Conservation (phyloP, 2,113 vertebrate genomes). For the Rhadina sibilatrix region DNA sequence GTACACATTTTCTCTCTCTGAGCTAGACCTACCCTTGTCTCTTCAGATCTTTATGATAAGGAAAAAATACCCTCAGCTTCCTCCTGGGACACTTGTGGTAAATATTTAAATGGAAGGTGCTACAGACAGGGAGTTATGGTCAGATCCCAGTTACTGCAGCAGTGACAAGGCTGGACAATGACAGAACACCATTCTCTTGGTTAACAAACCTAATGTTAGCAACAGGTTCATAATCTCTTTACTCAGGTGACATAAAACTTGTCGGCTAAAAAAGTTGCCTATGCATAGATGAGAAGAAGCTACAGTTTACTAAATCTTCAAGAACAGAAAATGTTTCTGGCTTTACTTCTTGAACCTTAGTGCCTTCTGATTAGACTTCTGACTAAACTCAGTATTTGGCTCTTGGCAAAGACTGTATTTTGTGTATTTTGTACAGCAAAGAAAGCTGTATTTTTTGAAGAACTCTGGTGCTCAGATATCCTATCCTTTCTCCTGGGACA, state of each 20-base stretch:
- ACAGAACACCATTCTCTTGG: neutral
- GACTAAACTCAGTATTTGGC: neutral
- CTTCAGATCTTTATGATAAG: neutral
- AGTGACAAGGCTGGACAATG: neutral
- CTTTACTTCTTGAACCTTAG: neutral
- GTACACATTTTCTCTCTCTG: neutral
- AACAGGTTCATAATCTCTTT: neutral
- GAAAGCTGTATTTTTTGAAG: neutral
- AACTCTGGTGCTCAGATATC: neutral
- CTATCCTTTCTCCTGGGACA: neutral
- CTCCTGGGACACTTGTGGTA: neutral
- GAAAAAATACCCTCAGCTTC: neutral
- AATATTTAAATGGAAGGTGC: rapidly evolving
- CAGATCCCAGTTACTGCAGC: neutral
- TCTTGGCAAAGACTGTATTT: neutral
- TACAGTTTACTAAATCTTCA: neutral
- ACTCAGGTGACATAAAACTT: neutral
- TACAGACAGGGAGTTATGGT: rapidly evolving
- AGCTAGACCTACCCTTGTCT: neutral
- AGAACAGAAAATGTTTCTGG: neutral
- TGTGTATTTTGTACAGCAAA: neutral
- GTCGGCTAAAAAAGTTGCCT: neutral
- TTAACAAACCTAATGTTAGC: neutral
- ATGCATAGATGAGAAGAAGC: neutral
- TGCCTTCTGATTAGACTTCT: neutral